Base-by-base conservation (phyloP, 2,113 vertebrate species). In the Colossoma macropomum region DNA sequence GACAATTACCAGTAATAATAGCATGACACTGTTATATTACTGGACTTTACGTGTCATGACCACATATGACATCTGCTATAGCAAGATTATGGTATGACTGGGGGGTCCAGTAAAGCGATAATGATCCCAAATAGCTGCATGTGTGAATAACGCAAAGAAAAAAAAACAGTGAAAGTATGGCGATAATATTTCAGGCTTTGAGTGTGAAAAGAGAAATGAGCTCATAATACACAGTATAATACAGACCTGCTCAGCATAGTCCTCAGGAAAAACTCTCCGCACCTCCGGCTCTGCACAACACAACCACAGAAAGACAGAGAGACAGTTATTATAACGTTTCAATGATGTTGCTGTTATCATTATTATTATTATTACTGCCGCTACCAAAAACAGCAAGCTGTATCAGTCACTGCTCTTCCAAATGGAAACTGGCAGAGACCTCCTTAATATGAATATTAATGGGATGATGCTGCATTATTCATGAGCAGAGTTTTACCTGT, bases 401-500 rank as follows among this genome's bases (percentile, higher is more conserved):
- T 32, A 63, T 7, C 50, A 69, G 7, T 38, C 4, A 17, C 59
- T 19, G 15, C 11, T 38, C 41, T 45, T 45, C 41, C 10, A 11
- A 45, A 38, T 38, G 34, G 34, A 3, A 38, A 7, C 34, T 38
- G 3, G 3, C 7, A 38, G 34, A 38, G 34, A 38, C 3, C 34
- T 38, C 34, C 34, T 38, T 38, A 38, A 38, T 38, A 23, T 56
- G 32, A 54, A 17, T 85, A 30, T 70, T 45, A 28, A 62, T 23
- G 75, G 38, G 28, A 6, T 65, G 11, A n/a, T 66, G 48, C 9
- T 70, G 6, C 21, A 30, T 30, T 30, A 75, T 77, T n/a, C 19
- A 72, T 23, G 23, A 38, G 45, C 72, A 79, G 70, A 74, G 9
- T 88, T 92, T 95, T 93, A 94, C 95, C 94, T 86, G 90, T 69